Evolutionary conservation across 1,140 invertebrate species (phyloP).

Genomic region (Anastrepha ludens): DNA sequence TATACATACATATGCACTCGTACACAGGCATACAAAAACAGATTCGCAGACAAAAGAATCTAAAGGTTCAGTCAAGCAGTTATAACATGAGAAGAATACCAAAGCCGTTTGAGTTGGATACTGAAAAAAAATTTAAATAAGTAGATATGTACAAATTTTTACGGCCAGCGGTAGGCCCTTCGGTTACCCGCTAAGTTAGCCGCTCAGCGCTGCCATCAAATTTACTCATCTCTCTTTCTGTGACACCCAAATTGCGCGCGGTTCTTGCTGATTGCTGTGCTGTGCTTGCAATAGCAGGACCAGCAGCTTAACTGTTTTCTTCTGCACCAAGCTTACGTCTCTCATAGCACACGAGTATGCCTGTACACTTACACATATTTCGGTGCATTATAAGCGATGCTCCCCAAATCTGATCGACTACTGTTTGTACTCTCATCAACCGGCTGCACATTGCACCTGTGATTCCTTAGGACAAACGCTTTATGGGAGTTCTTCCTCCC

Average conservation of each 20-base stretch:
- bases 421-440: background rate
- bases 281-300: background rate
- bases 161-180: background rate
- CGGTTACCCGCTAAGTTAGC: too few species aligned
- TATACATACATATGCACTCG: background rate
- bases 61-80: background rate
- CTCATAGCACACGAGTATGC: background rate
- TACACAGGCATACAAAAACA: background rate
- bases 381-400: background rate
- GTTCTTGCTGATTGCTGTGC: background rate
- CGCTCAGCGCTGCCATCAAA: background rate
- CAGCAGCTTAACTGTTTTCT: background rate
- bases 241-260: slow-evolving; percentile 17
- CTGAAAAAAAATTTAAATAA: background rate
- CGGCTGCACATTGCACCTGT: slow-evolving; percentile 24
- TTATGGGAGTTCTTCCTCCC: background rate
- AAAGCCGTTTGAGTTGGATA: background rate
- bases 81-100: background rate
- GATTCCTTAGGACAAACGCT: background rate
- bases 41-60: background rate
- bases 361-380: background rate
- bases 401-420: background rate
- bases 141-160: background rate
- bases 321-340: too few species aligned
- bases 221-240: background rate